Base-by-base conservation (phyloP, 2,113 vertebrate species). In the Orycteropus afer region DNA sequence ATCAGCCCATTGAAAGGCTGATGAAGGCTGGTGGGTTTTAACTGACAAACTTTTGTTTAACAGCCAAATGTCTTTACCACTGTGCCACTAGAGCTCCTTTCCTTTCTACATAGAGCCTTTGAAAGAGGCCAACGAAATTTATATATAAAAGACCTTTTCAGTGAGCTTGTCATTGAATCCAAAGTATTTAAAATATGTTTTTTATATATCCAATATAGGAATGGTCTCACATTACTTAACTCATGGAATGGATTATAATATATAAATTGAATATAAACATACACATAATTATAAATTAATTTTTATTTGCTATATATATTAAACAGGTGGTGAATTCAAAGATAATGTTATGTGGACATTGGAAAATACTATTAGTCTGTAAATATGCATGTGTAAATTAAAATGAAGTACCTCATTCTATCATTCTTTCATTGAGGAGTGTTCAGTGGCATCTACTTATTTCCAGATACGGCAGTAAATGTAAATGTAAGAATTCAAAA, bases 251-350 rank as follows among this genome's bases (percentile, higher is more conserved):
- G 77, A 80, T 61, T 47, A 14, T 82, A 82, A 40, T 67, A 59
- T 27, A 18, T 27, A 87, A 83, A 87, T 87, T 79, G 27, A 88
- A 74, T 91, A 22, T 49, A 82, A 63, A 34, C 37, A 71, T 76
- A 37, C 9, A 88, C 9, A 45, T 77, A 37, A 90, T 59, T 92
- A 1, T 76, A 71, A 86, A 67, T 71, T 25, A 37, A 45, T 51
- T 94, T 82, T 86, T 81, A 94, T 87, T 93, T 85, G 42, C 37
- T 85, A 0, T 82, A 74, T 71, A 2, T 82, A 37, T 80, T 57
- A 83, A 93, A 20, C 13, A 42, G 22, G 12, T 85, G 34, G 3
- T 29, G 2, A 22, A 45, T n/a, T 91, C 14, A 80, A 57, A 59
- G 51, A 85, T 78, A 77, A 12, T 55, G 12, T 37, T 80, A 18